phyloP scores from a whole-genome alignment of 2,113 vertebrate species.

The Martes martes region DNA sequence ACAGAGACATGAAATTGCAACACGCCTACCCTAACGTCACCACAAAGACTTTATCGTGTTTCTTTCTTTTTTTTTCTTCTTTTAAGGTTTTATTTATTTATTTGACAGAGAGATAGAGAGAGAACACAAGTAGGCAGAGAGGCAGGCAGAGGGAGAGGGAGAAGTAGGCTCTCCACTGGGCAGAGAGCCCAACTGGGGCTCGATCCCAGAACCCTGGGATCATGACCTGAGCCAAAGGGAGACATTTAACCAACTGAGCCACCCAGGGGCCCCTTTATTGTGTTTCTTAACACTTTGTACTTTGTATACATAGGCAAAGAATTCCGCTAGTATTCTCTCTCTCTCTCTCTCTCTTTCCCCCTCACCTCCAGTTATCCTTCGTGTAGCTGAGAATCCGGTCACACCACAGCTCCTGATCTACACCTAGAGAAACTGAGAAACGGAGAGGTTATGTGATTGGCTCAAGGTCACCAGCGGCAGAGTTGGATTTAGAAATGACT shows the following conservation, averaged over 20 bases:
- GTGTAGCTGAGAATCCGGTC: background rate
- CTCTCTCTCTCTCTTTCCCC: background rate
- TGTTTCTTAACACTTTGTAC: background rate
- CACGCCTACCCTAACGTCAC: background rate
- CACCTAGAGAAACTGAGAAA: background rate
- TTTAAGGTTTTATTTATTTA: too few species aligned
- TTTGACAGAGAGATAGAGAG: too few species aligned
- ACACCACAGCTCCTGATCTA: slow-evolving; percentile 10
- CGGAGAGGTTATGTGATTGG: background rate
- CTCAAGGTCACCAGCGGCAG: slow-evolving; percentile 15
- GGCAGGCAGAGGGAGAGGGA: too few species aligned
- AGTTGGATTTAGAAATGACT: slow-evolving; percentile 19
- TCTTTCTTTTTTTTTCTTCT: background rate
- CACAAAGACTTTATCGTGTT: background rate
- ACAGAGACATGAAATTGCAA: background rate
- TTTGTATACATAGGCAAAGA: background rate
- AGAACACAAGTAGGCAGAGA: too few species aligned
- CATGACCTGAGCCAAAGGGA: too few species aligned
- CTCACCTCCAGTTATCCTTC: background rate
- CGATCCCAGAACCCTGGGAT: too few species aligned
- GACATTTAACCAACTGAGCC: too few species aligned
- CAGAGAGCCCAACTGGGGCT: too few species aligned
- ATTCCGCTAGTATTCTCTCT: background rate
- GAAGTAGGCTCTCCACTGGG: too few species aligned
- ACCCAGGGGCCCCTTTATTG: background rate